Evolutionary conservation across 2,888 invertebrate genomes (phyloP).

Genomic region (Polydrusus pterygomalis): DNA sequence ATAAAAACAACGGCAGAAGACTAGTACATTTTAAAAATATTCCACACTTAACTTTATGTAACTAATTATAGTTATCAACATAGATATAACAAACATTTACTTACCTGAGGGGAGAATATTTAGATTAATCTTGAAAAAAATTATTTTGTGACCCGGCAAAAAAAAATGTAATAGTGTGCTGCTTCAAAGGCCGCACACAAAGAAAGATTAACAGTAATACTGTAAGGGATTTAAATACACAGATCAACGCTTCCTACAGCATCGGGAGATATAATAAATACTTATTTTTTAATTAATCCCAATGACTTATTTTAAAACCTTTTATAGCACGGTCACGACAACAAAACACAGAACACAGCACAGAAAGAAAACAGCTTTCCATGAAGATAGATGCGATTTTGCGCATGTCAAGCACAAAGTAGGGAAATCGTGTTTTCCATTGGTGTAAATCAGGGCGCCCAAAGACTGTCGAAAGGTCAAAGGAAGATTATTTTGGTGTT

Average conservation of each 20-base stretch:
- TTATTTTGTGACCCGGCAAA: conserved; percentile 1
- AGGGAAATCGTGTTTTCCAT: too few relatives aligned
- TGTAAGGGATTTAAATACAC: neutral
- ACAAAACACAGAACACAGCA: too few relatives aligned
- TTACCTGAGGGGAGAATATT: conserved; percentile 20
- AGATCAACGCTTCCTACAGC: neutral
- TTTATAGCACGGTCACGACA: too few relatives aligned
- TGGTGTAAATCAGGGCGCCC: too few relatives aligned
- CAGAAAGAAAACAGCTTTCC: too few relatives aligned
- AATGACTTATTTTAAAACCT: too few relatives aligned
- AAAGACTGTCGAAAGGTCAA: too few relatives aligned
- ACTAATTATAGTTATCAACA: neutral
- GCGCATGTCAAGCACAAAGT: too few relatives aligned
- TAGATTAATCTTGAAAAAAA: conserved; percentile 11
- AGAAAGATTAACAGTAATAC: neutral
- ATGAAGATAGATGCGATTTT: too few relatives aligned
- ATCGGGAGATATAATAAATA: neutral
- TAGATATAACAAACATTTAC: neutral
- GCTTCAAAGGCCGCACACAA: neutral
- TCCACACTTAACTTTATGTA: neutral
- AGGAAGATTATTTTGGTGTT: too few relatives aligned
- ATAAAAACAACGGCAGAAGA: neutral
- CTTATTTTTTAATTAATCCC: too few relatives aligned
- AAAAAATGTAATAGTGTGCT: neutral
- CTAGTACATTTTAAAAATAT: neutral